Evolutionary conservation across 2,888 invertebrate species (phyloP), one percentile per base, ranked within the genome.

Genomic region (Eucriotettix oculatus): DNA sequence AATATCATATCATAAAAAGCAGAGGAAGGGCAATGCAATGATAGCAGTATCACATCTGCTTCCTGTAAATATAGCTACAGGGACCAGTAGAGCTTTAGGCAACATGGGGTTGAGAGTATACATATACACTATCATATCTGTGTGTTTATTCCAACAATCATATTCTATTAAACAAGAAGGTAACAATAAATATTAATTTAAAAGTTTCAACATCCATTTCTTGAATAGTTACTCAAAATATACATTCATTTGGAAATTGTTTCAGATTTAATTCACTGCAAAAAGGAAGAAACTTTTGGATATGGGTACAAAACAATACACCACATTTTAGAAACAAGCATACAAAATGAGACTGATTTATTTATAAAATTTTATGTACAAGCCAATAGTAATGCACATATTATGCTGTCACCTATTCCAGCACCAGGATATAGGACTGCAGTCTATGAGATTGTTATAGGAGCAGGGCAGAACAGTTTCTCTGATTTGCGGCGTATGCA

Each of bases 401-500:
- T 87, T 54, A 70, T 86, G 29, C 70, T 87, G 10, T 80, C 85
- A 0, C 74, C 81, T 0, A 75, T 75, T 0, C 69, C 73, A 0
- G 69, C 68, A 9, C 78, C 83, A 0, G 68, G 72, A 0, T 63
- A 68, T 1, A 66, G 62, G 1, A 83, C 82, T 67, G 76, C 80
- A 0, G 84, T 84, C 0, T 86, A 86, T 71, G 86, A 87, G 74
- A 81, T 86, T 55, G 86, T 67, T 16, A 77, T 87, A 40, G 86
- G 86, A 11, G 86, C 85, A 10, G 86, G 86, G 9, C 77, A 75
- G n/a, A 86, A 86, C 70, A 78, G 79, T 58, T 86, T 85, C 68
- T 82, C 83, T 2, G 82, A 85, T 66, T 78, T 87, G 42, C 76
- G 87, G 11, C 74, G 81, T 42, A 77, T 75, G 67, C 76, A 81